Evolutionary conservation across 2,888 invertebrate genomes (phyloP), one percentile per base, ranked within the genome.

Genomic region (Podotricha telesiphe): DNA sequence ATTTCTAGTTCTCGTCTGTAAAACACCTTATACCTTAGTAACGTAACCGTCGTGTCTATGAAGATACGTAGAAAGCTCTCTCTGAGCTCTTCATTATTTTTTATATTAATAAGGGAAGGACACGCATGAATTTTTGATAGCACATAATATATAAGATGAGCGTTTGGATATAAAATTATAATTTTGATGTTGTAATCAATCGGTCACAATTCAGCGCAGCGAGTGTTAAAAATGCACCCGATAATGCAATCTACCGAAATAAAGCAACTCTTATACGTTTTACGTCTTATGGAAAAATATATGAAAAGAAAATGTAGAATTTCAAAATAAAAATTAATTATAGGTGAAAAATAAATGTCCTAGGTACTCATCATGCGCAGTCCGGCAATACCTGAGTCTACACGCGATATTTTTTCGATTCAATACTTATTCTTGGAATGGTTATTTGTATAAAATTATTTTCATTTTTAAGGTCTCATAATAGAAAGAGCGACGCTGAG

Each of bases 61-160:
- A 53, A 53, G n/a, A 22, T 53, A 53, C 28, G 53, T 53, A 53
- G 53, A 53, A 17, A 20, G 53, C 28, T 28, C 28, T 28, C 28
- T 53, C 28, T 15, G 53, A 53, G 53, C 3, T 53, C 3, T 28
- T 28, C n/a, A 53, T 28, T 53, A n/a, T 10, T 28, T 53, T 53
- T 53, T 28, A 53, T 28, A 53, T 28, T 1, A 28, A 53, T 28
- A 53, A 53, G 28, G 19, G 51, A 15, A 53, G 20, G 53, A 53
- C 15, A 53, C 28, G n/a, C 22, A 28, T 10, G 28, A 28, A 53
- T 28, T 28, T 51, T 53, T 53, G 53, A 53, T 28, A n/a, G 51
- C 28, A 53, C 28, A 53, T 28, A 20, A 53, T 53, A n/a, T n/a
- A 10, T 28, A 53, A 11, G 15, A 28, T 1, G 53, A 28, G 53